These are phyloP conservation scores for Lithobates sylvaticus DNA, from an alignment of 2,797 vertebrate genomes.

Conservation along the genomic window DNA sequence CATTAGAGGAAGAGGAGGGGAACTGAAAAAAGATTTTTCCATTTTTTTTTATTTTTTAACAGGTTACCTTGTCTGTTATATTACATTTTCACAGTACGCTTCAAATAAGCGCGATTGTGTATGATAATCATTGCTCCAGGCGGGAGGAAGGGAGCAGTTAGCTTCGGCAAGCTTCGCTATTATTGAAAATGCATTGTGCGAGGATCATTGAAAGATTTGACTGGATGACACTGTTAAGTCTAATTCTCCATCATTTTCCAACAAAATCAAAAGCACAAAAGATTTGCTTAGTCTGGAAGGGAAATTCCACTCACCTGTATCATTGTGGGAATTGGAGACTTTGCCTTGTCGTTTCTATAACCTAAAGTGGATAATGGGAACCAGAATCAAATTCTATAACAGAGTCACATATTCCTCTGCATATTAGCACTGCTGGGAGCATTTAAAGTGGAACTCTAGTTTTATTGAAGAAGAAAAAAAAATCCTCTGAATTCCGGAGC, in stretches of 20 bases:
- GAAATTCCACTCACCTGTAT: background rate
- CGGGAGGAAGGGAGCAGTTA: background rate
- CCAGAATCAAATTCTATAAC: background rate
- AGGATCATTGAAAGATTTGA: background rate
- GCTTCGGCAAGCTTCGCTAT: background rate
- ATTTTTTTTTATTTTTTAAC: no score
- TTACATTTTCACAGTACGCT: no score
- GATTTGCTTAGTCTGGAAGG: background rate
- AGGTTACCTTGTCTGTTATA: no score
- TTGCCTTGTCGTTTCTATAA: background rate
- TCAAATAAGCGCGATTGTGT: background rate
- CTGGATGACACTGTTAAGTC: background rate
- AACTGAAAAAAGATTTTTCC: no score
- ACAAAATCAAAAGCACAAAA: constrained; percentile 11
- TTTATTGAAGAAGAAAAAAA: no score
- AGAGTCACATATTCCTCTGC: no score
- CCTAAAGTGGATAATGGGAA: background rate
- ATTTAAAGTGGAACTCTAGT: no score
- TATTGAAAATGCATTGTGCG: background rate
- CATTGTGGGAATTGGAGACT: constrained; percentile 5
- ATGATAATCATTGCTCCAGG: background rate
- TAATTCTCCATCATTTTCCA: background rate
- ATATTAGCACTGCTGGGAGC: no score
- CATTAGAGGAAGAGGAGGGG: no score
- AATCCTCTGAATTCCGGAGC: no score